These are phyloP conservation scores for Eulacestoma nigropectus DNA, from an alignment of 2,113 vertebrate genomes.

Conservation along the genomic window DNA sequence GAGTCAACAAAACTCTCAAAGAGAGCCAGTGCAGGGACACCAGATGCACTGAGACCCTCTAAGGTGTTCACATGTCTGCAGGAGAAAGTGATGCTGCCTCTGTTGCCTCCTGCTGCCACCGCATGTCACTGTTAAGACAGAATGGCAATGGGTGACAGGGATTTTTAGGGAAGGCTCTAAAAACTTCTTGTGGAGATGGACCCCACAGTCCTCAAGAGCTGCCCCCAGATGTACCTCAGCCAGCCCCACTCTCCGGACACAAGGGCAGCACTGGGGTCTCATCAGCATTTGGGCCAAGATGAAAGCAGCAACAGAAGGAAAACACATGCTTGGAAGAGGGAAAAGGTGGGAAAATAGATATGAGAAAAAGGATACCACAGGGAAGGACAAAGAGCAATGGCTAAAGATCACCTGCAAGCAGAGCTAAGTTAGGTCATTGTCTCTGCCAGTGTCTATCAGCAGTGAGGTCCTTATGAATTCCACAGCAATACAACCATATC, in stretches of 20 bases:
- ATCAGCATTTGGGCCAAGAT: background rate
- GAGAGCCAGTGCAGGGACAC: background rate
- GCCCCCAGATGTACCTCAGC: background rate
- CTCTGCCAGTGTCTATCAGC: background rate
- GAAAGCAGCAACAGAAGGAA: background rate
- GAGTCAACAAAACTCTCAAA: background rate
- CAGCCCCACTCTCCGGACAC: background rate
- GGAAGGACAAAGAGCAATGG: background rate
- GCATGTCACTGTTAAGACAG: slow-evolving; percentile 15
- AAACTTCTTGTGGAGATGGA: background rate
- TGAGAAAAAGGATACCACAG: background rate
- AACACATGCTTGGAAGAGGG: background rate
- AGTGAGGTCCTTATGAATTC: background rate
- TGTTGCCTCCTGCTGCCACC: background rate
- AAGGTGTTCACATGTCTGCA: fast-evolving
- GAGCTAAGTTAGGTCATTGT: background rate
- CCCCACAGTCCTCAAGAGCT: background rate
- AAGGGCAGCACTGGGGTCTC: background rate
- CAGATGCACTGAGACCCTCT: background rate
- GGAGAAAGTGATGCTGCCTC: background rate
- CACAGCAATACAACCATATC: background rate
- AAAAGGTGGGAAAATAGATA: background rate
- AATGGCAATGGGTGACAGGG: background rate
- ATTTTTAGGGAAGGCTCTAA: background rate
- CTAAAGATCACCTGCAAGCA: background rate